Evolutionary conservation across 2,797 vertebrate species (phyloP), one percentile per base, ranked within the genome.

Genomic region (Notamacropus eugenii): DNA sequence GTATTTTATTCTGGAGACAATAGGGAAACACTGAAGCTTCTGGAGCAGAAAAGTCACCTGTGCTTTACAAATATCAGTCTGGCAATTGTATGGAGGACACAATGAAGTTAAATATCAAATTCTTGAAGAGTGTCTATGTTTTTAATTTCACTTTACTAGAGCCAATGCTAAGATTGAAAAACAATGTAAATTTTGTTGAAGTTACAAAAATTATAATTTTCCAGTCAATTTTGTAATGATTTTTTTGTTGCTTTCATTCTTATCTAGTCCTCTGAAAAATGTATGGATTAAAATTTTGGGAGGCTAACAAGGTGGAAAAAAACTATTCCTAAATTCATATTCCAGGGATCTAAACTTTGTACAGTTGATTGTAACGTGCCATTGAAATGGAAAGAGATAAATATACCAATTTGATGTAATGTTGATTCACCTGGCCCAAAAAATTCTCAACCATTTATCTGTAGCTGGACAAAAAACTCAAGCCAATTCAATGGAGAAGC

Each of bases 61-160:
- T 58, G 57, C 57, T 58, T 58, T 28, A 58, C 27, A 9, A 58
- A 28, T 58, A 28, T 58, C 27, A 58, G 27, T 58, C 57, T 58
- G 8, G 57, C 27, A 58, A 24, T 9, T 28, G 27, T 58, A 58
- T 28, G 27, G 0, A 58, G 57, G 27, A 58, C 27, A 58, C 27
- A 28, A 28, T 28, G 56, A 22, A 28, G 90, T 97, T 95, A 92
- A 96, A 96, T 95, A 95, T 92, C 95, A 96, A 95, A 96, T 97
- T 54, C 55, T 95, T 97, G 93, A 93, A 96, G 96, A 59, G 34
- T 97, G 91, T 95, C 95, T 97, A 57, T 96, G 94, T 97, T 97
- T 97, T 97, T 95, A 96, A 97, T 96, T 97, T 97, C 62, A 96
- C 90, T 62, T 97, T 98, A 92, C 93, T 97, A 94, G 67, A 97